Percentiles rank a stretch among this genome's conserved stretches.
These are phyloP conservation scores for Diabrotica undecimpunctata DNA, from an alignment of 1,140 invertebrate species.

Conservation along the genomic window DNA sequence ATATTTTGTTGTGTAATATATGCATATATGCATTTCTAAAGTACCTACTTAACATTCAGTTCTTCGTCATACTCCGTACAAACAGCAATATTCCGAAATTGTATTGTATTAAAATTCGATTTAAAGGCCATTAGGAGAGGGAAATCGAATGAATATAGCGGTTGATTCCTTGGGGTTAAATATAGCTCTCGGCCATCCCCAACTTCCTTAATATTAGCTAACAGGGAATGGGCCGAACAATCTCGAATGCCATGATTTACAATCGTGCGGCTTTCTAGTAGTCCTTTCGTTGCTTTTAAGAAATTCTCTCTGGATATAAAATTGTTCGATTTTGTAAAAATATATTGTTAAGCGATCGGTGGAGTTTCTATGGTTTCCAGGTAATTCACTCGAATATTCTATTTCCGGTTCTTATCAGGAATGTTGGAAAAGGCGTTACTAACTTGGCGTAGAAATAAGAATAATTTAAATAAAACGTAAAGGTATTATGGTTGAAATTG, in stretches of 20 bases:
- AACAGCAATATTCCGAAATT: constrained; percentile 7
- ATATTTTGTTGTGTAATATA: too few species aligned
- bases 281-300: constrained; percentile 1
- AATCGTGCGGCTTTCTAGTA: constrained; percentile 9
- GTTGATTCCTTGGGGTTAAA: constrained; percentile 9
- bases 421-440: too few species aligned
- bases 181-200: constrained; percentile 8
- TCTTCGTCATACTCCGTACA: background rate
- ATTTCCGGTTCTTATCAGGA: background rate
- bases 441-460: too few species aligned
- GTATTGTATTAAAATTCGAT: background rate
- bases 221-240: constrained; percentile 15
- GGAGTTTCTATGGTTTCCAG: background rate
- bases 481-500: too few species aligned
- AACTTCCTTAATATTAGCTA: constrained; percentile 17
- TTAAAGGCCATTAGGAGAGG: constrained; percentile 4
- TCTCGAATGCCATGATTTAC: constrained; percentile 12
- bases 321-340: constrained; percentile 6
- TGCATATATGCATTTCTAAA: too few species aligned
- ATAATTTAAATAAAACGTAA: too few species aligned
- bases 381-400: background rate
- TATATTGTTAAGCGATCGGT: constrained; percentile 9
- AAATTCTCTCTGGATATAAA: constrained; percentile 1
- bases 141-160: constrained; percentile 14
- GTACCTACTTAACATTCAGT: too few species aligned